phyloP scores from a whole-genome alignment of 2,888 invertebrate genomes.

The Calameuta filiformis region DNA sequence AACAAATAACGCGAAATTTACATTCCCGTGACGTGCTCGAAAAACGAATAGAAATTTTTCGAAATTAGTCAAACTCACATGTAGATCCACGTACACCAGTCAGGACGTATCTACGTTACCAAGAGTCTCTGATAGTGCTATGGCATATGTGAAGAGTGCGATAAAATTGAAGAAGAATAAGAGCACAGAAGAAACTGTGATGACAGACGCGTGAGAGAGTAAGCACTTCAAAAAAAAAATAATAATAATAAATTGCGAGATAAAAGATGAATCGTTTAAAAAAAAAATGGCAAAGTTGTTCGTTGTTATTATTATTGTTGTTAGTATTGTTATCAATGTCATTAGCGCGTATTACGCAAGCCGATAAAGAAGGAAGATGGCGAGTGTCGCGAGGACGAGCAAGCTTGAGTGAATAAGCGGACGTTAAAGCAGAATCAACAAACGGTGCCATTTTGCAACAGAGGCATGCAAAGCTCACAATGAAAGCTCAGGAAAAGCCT shows the following conservation, averaged over 20 bases:
- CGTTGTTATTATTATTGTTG: neutral
- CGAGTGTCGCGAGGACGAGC: neutral
- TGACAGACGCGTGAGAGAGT: neutral
- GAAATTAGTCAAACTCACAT: neutral
- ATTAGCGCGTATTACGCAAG: neutral
- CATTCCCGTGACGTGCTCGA: neutral
- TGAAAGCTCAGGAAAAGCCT: neutral
- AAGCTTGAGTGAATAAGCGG: neutral
- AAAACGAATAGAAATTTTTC: neutral
- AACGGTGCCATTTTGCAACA: constrained; percentile 1
- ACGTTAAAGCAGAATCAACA: neutral
- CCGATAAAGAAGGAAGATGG: neutral
- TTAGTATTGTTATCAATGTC: neutral
- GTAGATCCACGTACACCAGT: no score
- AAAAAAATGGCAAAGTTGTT: neutral
- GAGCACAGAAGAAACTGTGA: neutral
- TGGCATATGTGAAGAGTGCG: neutral
- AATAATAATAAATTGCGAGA: neutral
- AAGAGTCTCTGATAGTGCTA: neutral
- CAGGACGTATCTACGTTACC: neutral
- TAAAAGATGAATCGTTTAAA: neutral
- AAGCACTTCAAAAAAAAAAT: neutral
- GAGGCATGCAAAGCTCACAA: neutral
- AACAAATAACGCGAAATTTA: neutral
- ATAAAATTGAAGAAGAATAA: neutral